Percentiles rank a stretch among this genome's conserved stretches.
These are phyloP conservation scores for Cotesia congregata DNA, from an alignment of 2,888 invertebrate genomes.

Conservation along the genomic window DNA sequence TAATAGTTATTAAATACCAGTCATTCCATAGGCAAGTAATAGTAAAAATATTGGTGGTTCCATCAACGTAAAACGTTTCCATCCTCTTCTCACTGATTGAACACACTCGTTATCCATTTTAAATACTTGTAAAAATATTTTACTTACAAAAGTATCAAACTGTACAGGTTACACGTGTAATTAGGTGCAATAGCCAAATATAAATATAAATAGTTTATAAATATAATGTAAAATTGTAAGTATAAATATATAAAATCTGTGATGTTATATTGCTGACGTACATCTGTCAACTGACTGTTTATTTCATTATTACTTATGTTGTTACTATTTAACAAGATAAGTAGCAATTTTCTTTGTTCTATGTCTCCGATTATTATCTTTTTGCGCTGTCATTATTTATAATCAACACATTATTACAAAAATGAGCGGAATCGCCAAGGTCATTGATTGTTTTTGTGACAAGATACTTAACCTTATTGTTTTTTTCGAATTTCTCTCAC, in stretches of 20 bases:
- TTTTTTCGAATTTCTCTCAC: background rate
- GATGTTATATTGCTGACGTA: background rate
- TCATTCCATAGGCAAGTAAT: slow-evolving; percentile 53
- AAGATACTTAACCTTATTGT: background rate
- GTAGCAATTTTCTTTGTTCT: background rate
- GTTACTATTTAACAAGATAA: background rate
- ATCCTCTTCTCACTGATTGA: slow-evolving; percentile 35
- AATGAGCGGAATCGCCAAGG: background rate
- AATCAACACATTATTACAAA: background rate
- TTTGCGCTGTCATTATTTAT: background rate
- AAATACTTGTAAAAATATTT: background rate
- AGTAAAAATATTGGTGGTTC: slow-evolving; percentile 58
- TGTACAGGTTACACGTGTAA: background rate
- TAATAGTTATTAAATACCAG: slow-evolving; percentile 50
- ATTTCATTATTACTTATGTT: background rate
- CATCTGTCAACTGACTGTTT: background rate
- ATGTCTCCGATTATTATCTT: background rate
- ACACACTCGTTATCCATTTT: slow-evolving; percentile 26
- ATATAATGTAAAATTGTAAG: too few relatives aligned
- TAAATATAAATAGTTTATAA: too few relatives aligned
- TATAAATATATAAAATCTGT: too few relatives aligned
- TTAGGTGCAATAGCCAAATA: background rate
- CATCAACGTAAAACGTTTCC: slow-evolving; percentile 54
- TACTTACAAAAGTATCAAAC: background rate
- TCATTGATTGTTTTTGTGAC: background rate